Conservation (phyloP, 2,888 invertebrate species). For the Sisyra nigra region DNA sequence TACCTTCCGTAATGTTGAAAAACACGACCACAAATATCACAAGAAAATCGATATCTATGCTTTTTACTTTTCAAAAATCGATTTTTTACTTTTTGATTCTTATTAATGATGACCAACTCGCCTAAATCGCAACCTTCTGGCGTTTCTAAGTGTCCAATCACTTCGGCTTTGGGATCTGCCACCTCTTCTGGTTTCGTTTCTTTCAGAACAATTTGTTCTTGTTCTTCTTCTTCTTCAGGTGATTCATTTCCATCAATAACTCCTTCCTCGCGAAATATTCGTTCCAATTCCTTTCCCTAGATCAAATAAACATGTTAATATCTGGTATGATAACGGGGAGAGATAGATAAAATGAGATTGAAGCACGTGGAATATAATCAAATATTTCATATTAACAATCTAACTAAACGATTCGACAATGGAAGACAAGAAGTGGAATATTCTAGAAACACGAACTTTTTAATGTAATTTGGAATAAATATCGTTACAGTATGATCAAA, state of each 20-base stretch:
- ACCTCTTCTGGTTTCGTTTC: constrained; percentile 8
- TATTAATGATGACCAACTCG: constrained; percentile 42
- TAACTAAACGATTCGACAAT: no score
- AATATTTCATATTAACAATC: no score
- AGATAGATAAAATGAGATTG: background rate
- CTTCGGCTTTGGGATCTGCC: constrained; percentile 24
- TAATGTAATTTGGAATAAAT: no score
- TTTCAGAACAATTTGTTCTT: constrained; percentile 15
- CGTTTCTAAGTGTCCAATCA: constrained; percentile 50
- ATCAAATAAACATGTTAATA: constrained; percentile 10
- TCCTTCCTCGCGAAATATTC: constrained; percentile 55
- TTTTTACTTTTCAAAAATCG: constrained; percentile 11
- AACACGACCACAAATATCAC: constrained; percentile 33
- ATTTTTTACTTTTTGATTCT: constrained; percentile 24
- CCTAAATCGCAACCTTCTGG: constrained; percentile 40
- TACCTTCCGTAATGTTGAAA: constrained; percentile 34
- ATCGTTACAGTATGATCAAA: no score
- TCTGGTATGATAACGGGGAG: no score
- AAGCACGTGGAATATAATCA: background rate
- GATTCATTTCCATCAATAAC: constrained; percentile 44
- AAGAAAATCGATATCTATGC: constrained; percentile 26
- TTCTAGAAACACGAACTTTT: no score
- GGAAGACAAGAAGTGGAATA: no score
- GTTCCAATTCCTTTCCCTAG: constrained; percentile 57
- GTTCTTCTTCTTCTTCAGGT: constrained; percentile 26